Evolutionary conservation across 2,888 invertebrate genomes (phyloP).

Genomic region (Caenorhabditis plicata): DNA sequence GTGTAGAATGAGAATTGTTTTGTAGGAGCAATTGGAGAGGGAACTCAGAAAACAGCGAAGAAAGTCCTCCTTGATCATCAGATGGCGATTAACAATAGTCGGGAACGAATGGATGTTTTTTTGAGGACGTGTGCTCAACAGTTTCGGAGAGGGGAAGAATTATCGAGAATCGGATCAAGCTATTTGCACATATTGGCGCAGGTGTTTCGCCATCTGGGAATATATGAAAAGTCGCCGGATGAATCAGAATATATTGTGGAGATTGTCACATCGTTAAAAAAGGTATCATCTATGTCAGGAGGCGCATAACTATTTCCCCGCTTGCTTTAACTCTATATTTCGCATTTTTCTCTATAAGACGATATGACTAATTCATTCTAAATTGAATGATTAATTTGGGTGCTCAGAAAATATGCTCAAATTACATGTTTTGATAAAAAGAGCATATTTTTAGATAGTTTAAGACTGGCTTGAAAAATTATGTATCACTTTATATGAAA

Average conservation of each 20-base stretch:
- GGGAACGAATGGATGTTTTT: slow-evolving; percentile 19
- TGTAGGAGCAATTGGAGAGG: slow-evolving; percentile 18
- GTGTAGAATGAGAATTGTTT: not conserved
- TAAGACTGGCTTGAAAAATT: too few species aligned
- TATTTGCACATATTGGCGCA: slow-evolving; percentile 27
- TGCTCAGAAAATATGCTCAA: too few species aligned
- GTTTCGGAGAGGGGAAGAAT: slow-evolving; percentile 7
- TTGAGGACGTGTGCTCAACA: slow-evolving; percentile 6
- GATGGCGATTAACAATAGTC: slow-evolving; percentile 7
- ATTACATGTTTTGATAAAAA: too few species aligned
- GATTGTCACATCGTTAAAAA: slow-evolving; percentile 15
- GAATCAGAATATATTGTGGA: slow-evolving; percentile 9
- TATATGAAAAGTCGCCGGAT: slow-evolving; percentile 19
- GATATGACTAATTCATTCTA: too few species aligned
- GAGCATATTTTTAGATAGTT: too few species aligned
- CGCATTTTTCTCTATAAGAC: too few species aligned
- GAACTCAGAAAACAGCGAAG: slow-evolving; percentile 25
- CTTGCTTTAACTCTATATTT: too few species aligned
- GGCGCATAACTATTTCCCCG: too few species aligned
- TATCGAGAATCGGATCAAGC: slow-evolving; percentile 16
- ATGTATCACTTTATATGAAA: too few species aligned
- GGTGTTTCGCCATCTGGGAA: slow-evolving; percentile 17
- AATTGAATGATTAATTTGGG: too few species aligned
- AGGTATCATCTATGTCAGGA: too few species aligned
- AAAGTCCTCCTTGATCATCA: slow-evolving; percentile 22